Percentiles rank a stretch among this genome's conserved stretches.
phyloP scores from a whole-genome alignment of 2,113 vertebrate genomes.

The Gallinago paraguaiae region DNA sequence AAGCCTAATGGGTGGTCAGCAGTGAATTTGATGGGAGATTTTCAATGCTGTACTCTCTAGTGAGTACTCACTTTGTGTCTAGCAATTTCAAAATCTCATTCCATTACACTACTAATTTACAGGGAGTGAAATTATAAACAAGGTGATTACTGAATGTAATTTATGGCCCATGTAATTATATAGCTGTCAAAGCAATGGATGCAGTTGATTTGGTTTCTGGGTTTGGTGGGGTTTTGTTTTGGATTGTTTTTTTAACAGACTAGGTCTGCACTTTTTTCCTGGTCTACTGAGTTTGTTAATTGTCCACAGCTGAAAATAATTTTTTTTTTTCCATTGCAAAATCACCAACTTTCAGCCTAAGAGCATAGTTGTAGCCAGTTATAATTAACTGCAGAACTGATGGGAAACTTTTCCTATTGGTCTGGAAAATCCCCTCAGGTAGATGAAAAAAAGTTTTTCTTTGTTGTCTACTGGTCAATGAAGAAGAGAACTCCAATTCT shows the following conservation, averaged over 20 bases:
- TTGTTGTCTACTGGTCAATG: not conserved
- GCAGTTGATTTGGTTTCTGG: slow-evolving; percentile 2
- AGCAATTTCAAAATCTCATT: slow-evolving; percentile 56
- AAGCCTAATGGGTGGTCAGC: not conserved
- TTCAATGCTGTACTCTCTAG: not conserved
- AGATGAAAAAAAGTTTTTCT: not conserved
- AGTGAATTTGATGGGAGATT: not conserved
- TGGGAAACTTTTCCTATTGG: not conserved
- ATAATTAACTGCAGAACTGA: slow-evolving; percentile 18
- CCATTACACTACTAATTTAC: slow-evolving; percentile 67
- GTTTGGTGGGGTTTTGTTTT: not conserved
- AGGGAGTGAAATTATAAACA: slow-evolving; percentile 73
- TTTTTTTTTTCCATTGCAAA: not conserved
- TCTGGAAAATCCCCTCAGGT: not conserved
- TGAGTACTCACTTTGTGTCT: not conserved
- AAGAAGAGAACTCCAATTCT: not conserved
- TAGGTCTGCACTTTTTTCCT: slow-evolving; percentile 9
- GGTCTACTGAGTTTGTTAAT: slow-evolving; percentile 60
- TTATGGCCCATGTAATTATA: slow-evolving; percentile 72
- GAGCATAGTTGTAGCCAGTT: not conserved
- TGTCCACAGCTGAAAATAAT: slow-evolving; percentile 45
- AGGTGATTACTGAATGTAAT: slow-evolving; percentile 68
- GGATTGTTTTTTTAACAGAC: not conserved
- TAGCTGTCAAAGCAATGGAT: slow-evolving; percentile 64
- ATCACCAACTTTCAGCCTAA: slow-evolving; percentile 32